Base-by-base conservation (phyloP, 2,113 vertebrate genomes). In the Hiodon tergisus region DNA sequence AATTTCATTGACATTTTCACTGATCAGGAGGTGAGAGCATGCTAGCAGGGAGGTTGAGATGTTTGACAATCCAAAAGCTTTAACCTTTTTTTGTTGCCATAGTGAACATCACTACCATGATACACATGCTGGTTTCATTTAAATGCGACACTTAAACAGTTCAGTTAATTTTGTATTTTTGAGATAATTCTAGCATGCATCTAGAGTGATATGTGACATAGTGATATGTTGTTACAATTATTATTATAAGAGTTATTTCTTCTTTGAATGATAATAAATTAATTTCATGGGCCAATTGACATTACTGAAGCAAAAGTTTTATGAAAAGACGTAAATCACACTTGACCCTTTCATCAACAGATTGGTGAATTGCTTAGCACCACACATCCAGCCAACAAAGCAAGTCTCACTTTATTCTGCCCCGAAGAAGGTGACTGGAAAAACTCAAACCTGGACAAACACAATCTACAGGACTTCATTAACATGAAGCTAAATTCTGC, bases 1-100 rank as follows among this genome's bases (percentile, higher is more conserved):
- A 97, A 92, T 72, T 99, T 99, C 86, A 98, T 99, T 76, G 96
- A 98, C 85, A 99, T 98, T 84, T 99, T 99, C 83, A 97, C 95
- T 0, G 96, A 99, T 81, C 96, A 98, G 88, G 97, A 98, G 94
- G 97, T 98, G 71, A 77, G 90, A 80, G 31, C 31, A 31, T 31
- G 31, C 31, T 31, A 31, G 31, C 31, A 31, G 31, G 31, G 31
- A 31, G 13, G 54, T 3, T 50, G 6, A 11, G 4, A n/a, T 10
- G 47, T 55, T 67, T 66, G 4, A 47, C 17, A 4, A 68, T 67
- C 46, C 4, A 11, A 31, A 31, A 66, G 1, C 6, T 53, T 55
- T 46, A 74, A 55, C 53, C 6, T 54, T 10, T 74, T 4, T 13
- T 55, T 48, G 47, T 47, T 57, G 9, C 31, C 31, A 31, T 31